Percentiles rank a stretch among this genome's conserved stretches.
Evolutionary conservation across 2,888 invertebrate species (phyloP).

Genomic region (Pinctada fucata): DNA sequence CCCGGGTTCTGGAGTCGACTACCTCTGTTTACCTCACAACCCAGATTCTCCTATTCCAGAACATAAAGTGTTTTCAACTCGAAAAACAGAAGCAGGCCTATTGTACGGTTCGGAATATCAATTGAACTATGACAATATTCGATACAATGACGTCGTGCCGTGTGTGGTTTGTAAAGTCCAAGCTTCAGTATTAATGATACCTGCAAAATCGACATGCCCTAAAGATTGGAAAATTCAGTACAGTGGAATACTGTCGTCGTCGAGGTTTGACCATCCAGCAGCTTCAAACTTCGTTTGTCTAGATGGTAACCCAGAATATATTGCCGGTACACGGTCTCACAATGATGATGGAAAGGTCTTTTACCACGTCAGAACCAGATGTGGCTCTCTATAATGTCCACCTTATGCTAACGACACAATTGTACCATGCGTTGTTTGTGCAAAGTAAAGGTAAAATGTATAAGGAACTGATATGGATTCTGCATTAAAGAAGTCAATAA

Average conservation of each 20-base stretch:
- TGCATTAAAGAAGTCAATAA: too few species aligned
- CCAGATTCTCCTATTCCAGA: not conserved
- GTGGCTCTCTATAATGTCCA: slow-evolving; percentile 34
- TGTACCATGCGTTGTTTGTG: slow-evolving; percentile 31
- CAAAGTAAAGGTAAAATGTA: not conserved
- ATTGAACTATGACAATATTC: not conserved
- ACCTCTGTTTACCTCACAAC: slow-evolving; percentile 23
- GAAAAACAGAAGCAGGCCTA: not conserved
- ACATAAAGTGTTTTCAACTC: too few species aligned
- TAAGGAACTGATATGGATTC: too few species aligned
- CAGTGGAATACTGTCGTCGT: slow-evolving; percentile 37
- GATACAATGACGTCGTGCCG: slow-evolving; percentile 8
- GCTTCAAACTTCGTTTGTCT: slow-evolving; percentile 33
- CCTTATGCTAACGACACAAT: slow-evolving; percentile 12
- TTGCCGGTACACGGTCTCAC: not conserved
- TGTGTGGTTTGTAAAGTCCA: slow-evolving; percentile 12
- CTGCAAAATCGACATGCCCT: slow-evolving; percentile 31
- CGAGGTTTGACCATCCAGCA: slow-evolving; percentile 1
- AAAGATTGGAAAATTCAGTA: slow-evolving; percentile 35
- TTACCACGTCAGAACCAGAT: slow-evolving; percentile 17
- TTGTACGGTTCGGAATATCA: slow-evolving; percentile 25
- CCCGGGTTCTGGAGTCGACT: slow-evolving; percentile 18
- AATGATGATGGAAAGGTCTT: slow-evolving; percentile 33
- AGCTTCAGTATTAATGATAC: slow-evolving; percentile 31
- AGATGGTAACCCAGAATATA: slow-evolving; percentile 29